Evolutionary conservation across 2,888 invertebrate genomes (phyloP).

Genomic region (Acronicta alni): DNA sequence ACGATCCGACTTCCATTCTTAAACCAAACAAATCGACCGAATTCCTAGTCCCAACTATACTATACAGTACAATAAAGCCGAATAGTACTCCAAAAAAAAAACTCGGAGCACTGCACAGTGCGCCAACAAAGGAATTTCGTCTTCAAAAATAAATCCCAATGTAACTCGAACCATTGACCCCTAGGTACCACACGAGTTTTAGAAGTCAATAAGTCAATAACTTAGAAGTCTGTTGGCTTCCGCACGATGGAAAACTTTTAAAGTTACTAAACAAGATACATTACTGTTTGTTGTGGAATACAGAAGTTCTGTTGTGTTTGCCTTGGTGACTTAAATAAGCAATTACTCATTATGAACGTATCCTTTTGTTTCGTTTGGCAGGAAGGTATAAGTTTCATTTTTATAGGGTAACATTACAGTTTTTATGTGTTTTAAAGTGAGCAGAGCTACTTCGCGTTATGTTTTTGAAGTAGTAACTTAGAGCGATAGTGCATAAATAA

Average conservation of each 20-base stretch:
- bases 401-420: slow-evolving; percentile 21
- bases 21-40: not conserved
- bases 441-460: slow-evolving; percentile 1
- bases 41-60: not conserved
- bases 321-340: slow-evolving; percentile 49
- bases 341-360: slow-evolving; percentile 54
- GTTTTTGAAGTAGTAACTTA: slow-evolving; percentile 5
- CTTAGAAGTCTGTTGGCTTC: slow-evolving; percentile 49
- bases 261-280: slow-evolving; percentile 71
- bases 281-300: slow-evolving; percentile 60
- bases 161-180: slow-evolving; percentile 30
- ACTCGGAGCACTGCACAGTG: not conserved
- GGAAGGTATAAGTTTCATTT: slow-evolving; percentile 13
- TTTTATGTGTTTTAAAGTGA: slow-evolving; percentile 32
- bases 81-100: slow-evolving; percentile 1
- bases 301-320: slow-evolving; percentile 29
- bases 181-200: slow-evolving; percentile 50
- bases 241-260: slow-evolving; percentile 63
- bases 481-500: not conserved
- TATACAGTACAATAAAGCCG: not conserved
- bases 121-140: slow-evolving; percentile 20
- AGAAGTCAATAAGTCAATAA: slow-evolving; percentile 70
- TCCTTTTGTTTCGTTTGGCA: slow-evolving; percentile 35
- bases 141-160: slow-evolving; percentile 30
- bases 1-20: not conserved